phyloP scores from a whole-genome alignment of 2,797 vertebrate species.

The Pangasius macronema region DNA sequence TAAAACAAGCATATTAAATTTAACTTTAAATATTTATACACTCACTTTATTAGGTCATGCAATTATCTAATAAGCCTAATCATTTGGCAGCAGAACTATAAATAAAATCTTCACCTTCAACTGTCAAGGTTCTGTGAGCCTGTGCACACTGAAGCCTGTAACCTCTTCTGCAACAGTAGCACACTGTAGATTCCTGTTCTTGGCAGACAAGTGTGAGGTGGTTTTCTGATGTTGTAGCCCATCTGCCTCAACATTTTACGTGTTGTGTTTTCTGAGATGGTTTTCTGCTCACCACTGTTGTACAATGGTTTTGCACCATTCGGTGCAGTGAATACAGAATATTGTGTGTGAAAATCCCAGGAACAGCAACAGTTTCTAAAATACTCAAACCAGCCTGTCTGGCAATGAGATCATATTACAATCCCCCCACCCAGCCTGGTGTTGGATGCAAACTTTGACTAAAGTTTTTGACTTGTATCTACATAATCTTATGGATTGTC shows the following conservation, averaged over 20 bases:
- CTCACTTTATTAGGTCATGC: constrained; percentile 1
- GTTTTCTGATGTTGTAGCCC: neutral
- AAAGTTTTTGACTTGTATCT: neutral
- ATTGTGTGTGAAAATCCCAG: neutral
- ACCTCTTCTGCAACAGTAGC: neutral
- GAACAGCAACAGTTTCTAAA: neutral
- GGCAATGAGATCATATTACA: neutral
- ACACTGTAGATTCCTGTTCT: neutral
- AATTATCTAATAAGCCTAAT: neutral
- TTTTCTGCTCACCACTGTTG: neutral
- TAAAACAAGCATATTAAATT: neutral
- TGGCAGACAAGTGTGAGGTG: neutral
- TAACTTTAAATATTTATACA: neutral
- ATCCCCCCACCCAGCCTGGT: neutral
- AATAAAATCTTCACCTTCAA: neutral
- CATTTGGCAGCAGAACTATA: neutral
- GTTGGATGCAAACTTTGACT: neutral
- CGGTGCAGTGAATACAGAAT: neutral
- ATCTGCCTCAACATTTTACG: neutral
- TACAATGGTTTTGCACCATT: neutral
- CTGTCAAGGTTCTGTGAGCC: neutral
- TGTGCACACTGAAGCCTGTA: neutral
- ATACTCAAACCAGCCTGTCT: neutral
- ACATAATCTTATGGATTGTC: neutral
- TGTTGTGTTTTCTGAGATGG: neutral